Conservation (phyloP, 2,888 invertebrate species). For the Cryptosula pallasiana region DNA sequence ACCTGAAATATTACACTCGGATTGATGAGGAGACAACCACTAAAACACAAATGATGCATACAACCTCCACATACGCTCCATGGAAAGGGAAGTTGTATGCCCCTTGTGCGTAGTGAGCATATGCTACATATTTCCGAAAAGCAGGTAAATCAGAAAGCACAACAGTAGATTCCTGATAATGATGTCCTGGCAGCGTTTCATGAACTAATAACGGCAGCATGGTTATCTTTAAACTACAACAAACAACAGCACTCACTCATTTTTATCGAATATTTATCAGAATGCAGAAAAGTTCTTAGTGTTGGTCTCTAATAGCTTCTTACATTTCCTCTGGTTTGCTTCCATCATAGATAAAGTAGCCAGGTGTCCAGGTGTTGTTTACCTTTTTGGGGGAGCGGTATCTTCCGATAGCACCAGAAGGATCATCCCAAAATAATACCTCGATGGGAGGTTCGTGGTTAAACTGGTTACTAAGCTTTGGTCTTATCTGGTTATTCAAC, state of each 20-base stretch:
- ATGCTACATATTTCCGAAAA: neutral
- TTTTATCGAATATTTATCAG: no score
- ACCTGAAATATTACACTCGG: no score
- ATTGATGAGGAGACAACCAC: no score
- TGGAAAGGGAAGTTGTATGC: constrained; percentile 7
- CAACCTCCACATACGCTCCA: neutral
- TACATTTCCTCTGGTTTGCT: neutral
- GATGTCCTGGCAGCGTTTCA: constrained; percentile 40
- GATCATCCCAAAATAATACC: neutral
- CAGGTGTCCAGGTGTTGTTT: neutral
- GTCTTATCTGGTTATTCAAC: neutral
- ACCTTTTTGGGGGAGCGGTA: neutral
- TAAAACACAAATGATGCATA: no score
- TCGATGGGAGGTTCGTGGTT: neutral
- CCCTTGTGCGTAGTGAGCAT: neutral
- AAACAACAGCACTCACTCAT: no score
- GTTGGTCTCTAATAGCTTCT: neutral
- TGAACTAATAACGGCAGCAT: constrained; percentile 38
- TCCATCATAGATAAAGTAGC: constrained; percentile 5
- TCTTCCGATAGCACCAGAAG: neutral
- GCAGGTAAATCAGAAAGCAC: neutral
- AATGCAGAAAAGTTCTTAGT: no score
- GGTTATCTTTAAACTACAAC: constrained; percentile 35
- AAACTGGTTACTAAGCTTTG: neutral
- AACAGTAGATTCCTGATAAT: constrained; percentile 32